A percentile compares a stretch with the other conserved stretches of the same genome.
These are phyloP conservation scores for Oriolus oriolus DNA, from an alignment of 2,113 vertebrate genomes.

Conservation along the genomic window DNA sequence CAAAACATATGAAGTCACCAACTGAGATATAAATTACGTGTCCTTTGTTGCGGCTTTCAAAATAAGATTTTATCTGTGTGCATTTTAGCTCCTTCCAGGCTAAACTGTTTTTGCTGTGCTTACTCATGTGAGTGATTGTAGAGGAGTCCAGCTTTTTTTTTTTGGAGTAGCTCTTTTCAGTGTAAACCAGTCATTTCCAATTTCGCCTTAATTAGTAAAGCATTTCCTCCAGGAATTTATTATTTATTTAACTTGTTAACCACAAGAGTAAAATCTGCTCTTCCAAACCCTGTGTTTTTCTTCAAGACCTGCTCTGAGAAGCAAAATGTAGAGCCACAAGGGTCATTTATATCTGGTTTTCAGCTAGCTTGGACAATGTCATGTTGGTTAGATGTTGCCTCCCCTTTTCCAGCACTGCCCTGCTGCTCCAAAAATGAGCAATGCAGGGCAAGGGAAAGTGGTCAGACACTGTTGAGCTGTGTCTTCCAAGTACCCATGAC, in stretches of 20 bases:
- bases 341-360: neutral
- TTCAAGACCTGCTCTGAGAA: neutral
- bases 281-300: neutral
- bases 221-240: neutral
- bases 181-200: neutral
- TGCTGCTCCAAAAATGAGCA: neutral
- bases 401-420: neutral
- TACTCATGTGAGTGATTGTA: neutral
- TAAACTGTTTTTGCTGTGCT: neutral
- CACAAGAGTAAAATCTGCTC: neutral
- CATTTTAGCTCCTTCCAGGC: neutral
- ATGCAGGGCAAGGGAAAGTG: neutral
- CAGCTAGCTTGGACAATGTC: neutral
- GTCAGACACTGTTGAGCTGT: neutral
- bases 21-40: neutral
- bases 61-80: constrained; percentile 10
- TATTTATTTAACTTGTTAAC: neutral
- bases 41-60: constrained; percentile 1
- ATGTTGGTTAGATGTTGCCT: neutral
- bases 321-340: rapidly evolving
- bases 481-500: neutral
- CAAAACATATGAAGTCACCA: neutral
- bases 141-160: neutral
- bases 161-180: neutral
- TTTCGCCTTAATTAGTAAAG: neutral